phyloP scores from a whole-genome alignment of 1,140 invertebrate species.

The Drosophila leontia region DNA sequence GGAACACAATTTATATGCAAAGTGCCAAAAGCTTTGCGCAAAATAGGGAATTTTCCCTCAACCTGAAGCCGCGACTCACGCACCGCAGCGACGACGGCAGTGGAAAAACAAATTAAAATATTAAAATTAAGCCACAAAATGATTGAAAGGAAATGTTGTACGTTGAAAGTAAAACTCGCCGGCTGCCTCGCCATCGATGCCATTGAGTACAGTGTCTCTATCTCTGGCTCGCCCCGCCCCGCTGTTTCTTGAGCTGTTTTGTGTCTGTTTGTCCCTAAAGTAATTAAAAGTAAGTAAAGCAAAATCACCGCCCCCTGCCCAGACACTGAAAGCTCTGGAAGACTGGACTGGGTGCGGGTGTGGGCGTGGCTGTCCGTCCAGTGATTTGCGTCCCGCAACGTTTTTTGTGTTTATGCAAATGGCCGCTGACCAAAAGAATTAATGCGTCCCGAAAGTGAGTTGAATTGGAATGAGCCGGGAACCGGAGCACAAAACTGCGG shows the following conservation, averaged over 20 bases:
- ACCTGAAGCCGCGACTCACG: slow-evolving; percentile 31
- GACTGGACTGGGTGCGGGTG: slow-evolving; percentile 1
- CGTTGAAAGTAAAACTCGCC: slow-evolving; percentile 31
- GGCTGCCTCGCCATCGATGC: slow-evolving; percentile 33
- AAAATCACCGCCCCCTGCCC: slow-evolving; percentile 38
- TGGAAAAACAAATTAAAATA: slow-evolving; percentile 80
- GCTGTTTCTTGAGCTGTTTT: slow-evolving; percentile 41
- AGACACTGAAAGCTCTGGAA: neutral
- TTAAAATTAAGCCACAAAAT: slow-evolving; percentile 84
- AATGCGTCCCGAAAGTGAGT: slow-evolving; percentile 71
- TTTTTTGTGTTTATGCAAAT: slow-evolving; percentile 76
- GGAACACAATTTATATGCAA: slow-evolving; percentile 78
- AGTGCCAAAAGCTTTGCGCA: slow-evolving; percentile 60
- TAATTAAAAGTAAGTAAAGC: slow-evolving; percentile 81
- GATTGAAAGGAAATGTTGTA: slow-evolving; percentile 79
- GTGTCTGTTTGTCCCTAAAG: slow-evolving; percentile 74
- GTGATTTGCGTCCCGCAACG: slow-evolving; percentile 56
- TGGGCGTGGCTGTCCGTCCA: slow-evolving; percentile 31
- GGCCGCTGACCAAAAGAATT: slow-evolving; percentile 72
- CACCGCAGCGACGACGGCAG: slow-evolving; percentile 33
- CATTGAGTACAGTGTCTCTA: slow-evolving; percentile 24
- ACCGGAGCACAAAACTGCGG: slow-evolving; percentile 14
- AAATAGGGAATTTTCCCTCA: slow-evolving; percentile 44
- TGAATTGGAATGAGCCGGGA: slow-evolving; percentile 71
- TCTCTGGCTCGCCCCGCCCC: slow-evolving; percentile 3